phyloP scores from a whole-genome alignment of 2,797 vertebrate genomes.

The Lindbergichthys nudifrons region DNA sequence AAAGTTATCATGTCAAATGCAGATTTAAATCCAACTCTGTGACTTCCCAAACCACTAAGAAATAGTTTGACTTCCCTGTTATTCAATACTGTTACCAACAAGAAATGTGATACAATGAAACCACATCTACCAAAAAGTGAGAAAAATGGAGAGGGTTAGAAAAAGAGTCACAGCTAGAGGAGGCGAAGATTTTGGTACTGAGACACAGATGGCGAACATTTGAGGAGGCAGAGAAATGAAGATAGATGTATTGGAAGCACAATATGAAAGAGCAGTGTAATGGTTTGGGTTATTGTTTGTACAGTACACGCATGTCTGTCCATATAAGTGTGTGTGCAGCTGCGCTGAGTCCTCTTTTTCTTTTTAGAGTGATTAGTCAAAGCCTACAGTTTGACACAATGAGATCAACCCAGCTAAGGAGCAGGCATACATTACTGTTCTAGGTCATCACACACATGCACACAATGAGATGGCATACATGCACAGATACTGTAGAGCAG shows the following conservation, averaged over 20 bases:
- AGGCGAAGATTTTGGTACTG: background rate
- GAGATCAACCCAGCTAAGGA: conserved; percentile 83
- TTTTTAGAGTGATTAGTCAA: conserved; percentile 87
- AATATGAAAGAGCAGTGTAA: background rate
- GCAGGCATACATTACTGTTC: conserved; percentile 83
- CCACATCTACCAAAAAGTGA: conserved; percentile 8
- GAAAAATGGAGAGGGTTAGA: background rate
- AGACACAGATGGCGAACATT: conserved; percentile 50
- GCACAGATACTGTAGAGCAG: conserved; percentile 19
- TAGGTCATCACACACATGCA: conserved; percentile 76
- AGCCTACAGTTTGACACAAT: conserved; percentile 87
- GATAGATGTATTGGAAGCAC: conserved; percentile 16
- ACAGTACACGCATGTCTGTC: conserved; percentile 28
- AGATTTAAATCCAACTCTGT: background rate
- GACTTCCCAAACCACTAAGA: background rate
- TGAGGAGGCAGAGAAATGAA: conserved; percentile 16
- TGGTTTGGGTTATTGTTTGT: conserved; percentile 24
- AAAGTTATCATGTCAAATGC: background rate
- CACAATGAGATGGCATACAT: conserved; percentile 2
- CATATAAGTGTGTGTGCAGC: conserved; percentile 39
- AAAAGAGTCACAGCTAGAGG: background rate
- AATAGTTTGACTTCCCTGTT: background rate
- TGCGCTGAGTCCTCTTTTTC: conserved; percentile 73
- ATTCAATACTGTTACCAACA: background rate
- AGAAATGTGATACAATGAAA: background rate